Evolutionary conservation across 2,888 invertebrate genomes (phyloP).

Genomic region (Nysson spinosus): DNA sequence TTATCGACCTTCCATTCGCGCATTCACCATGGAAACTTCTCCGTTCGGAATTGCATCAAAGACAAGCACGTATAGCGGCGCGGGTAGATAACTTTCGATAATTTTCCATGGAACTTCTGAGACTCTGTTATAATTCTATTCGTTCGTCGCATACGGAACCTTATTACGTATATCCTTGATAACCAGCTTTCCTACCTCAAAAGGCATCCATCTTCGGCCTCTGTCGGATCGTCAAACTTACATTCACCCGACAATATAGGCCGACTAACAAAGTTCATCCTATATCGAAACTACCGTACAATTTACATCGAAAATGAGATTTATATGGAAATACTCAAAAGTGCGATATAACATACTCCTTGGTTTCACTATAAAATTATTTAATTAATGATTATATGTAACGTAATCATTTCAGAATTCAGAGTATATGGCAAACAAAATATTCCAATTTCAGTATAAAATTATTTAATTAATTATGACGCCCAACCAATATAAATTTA

Average conservation of each 20-base stretch:
- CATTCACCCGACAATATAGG: slow-evolving; percentile 5
- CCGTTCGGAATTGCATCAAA: slow-evolving; percentile 23
- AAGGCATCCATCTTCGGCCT: slow-evolving; percentile 43
- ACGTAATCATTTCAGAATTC: too few species aligned
- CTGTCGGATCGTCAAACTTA: slow-evolving; percentile 28
- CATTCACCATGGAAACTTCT: slow-evolving; percentile 4
- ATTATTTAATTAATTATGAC: too few species aligned
- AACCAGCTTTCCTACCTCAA: slow-evolving; percentile 16
- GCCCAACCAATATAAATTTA: too few species aligned
- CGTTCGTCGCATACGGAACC: slow-evolving; percentile 42
- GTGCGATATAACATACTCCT: too few species aligned
- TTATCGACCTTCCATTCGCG: background rate
- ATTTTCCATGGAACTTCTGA: slow-evolving; percentile 43
- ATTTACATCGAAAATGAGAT: too few species aligned
- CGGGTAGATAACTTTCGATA: slow-evolving; percentile 36
- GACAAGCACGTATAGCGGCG: background rate
- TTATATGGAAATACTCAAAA: too few species aligned
- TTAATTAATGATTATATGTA: too few species aligned
- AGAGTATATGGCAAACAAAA: too few species aligned
- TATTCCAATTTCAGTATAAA: too few species aligned
- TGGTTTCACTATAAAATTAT: too few species aligned
- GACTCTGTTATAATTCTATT: slow-evolving; percentile 45
- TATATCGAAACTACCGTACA: too few species aligned
- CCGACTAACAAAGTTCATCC: slow-evolving; percentile 28
- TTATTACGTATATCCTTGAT: slow-evolving; percentile 36